phyloP scores from a whole-genome alignment of 2,888 invertebrate species.

The Dendrolimus houi region DNA sequence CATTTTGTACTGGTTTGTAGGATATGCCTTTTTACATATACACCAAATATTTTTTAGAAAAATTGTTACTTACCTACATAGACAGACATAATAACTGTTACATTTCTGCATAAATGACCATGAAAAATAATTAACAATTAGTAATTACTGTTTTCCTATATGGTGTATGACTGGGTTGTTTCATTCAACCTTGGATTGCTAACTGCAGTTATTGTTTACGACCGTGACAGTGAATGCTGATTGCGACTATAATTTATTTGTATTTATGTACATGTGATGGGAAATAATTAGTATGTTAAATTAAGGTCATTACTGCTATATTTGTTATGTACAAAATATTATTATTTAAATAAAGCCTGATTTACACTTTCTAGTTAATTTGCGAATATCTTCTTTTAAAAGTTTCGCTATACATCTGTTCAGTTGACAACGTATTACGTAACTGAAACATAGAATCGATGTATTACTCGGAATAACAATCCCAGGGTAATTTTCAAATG shows the following conservation, averaged over 20 bases:
- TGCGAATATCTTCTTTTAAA: too few relatives aligned
- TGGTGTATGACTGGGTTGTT: background rate
- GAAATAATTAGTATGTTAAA: background rate
- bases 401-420: too few relatives aligned
- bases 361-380: too few relatives aligned
- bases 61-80: too few relatives aligned
- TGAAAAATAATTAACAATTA: background rate
- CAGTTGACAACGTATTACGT: too few relatives aligned
- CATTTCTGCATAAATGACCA: too few relatives aligned
- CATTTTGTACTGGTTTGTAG: too few relatives aligned
- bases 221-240: slow-evolving; percentile 25
- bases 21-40: too few relatives aligned
- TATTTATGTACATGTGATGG: background rate
- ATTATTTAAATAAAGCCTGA: too few relatives aligned
- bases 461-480: slow-evolving; percentile 30
- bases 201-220: slow-evolving; percentile 11
- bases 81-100: too few relatives aligned
- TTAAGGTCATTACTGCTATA: background rate
- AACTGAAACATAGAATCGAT: slow-evolving; percentile 24
- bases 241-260: background rate
- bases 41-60: too few relatives aligned
- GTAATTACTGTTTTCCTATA: background rate
- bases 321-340: background rate
- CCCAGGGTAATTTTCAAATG: slow-evolving; percentile 31
- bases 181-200: slow-evolving; percentile 1